Evolutionary conservation across 2,888 invertebrate species (phyloP), one percentile per base, ranked within the genome.

Genomic region (Antitype chi): DNA sequence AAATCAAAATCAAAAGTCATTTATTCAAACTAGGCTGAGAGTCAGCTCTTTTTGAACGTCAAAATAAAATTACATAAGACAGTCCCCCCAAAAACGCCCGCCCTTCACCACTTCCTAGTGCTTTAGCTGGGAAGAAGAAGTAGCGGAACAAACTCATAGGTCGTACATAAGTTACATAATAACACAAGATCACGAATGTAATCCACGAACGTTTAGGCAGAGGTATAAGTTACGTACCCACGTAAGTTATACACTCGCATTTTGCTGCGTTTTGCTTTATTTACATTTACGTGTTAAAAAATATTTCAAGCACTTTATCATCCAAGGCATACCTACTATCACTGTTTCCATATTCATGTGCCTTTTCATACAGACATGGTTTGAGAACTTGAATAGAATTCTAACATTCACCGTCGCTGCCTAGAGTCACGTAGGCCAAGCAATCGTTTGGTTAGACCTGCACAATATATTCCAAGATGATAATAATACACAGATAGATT

Each of bases 401-500:
- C 43, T 62, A 77, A 68, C n/a, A 32, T 28, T 15, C 32, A 25
- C n/a, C 25, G 32, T 52, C 5, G 59, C 55, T 82, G 81, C 15
- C 32, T 47, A 9, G 1, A 49, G 79, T 81, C 79, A 82, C 81
- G 79, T 81, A 78, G 59, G 55, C 69, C 32, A 28, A 11, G 25
- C 17, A n/a, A 59, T 69, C 8, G 2, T 53, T 70, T 52, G 20
- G n/a, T 17, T 55, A 13, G 49, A 74, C 47, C 47, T 17, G 7
- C n/a, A 32, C 2, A 74, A 38, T 59, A 74, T 38, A 28, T 49
- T 25, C 11, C n/a, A n/a, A 52, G 17, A 1, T 55, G 1, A 28
- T 32, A 13, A 32, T 32, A 32, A 32, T 38, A 23, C 20, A 17
- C n/a, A 74, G 2, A 49, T 59, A 60, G 2, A 55, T 52, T 23